Evolutionary conservation across 2,888 invertebrate genomes (phyloP), one percentile per base, ranked within the genome.

Genomic region (Orchesella flavescens): DNA sequence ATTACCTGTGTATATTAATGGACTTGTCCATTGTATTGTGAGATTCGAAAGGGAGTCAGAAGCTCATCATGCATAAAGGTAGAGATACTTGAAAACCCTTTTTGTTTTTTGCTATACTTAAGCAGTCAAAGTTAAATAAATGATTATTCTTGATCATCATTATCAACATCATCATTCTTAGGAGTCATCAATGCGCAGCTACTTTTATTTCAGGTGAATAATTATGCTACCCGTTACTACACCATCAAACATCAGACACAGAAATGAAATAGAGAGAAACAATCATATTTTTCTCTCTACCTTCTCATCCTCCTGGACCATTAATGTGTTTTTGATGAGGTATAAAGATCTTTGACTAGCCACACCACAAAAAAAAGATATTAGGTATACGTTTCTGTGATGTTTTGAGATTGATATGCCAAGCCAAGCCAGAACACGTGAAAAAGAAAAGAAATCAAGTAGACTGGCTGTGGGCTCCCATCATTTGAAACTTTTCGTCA

Each of bases 251-350:
- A 57, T 19, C n/a, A 57, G 57, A 34, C 34, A 34, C 34, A 34
- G 34, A 2, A 34, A 34, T 4, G 34, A 34, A 34, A 34, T 34
- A 34, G 34, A 34, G 57, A 12, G 63, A 63, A 34, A 63, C 53
- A 53, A 53, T 53, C 53, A 53, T n/a, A 10, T 59, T 59, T 43
- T 7, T 53, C 23, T 71, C n/a, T 53, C 23, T 71, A 7, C 34
- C 34, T n/a, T 34, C 34, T 34, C 34, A 34, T 63, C 63, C 65
- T 1, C 55, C 76, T 82, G 84, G 81, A 79, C 86, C 88, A 88
- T 87, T 88, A 88, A 88, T 88, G 88, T 87, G 87, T 88, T 88
- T 88, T 88, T 88, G 88, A 88, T 88, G 88, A 88, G 88, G 86
- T 87, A 87, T 87, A 87, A 87, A 87, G 86, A 86, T 76, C 65